Evolutionary conservation across 2,888 invertebrate species (phyloP), one percentile per base, ranked within the genome.

Genomic region (Mechanitis messenoides): DNA sequence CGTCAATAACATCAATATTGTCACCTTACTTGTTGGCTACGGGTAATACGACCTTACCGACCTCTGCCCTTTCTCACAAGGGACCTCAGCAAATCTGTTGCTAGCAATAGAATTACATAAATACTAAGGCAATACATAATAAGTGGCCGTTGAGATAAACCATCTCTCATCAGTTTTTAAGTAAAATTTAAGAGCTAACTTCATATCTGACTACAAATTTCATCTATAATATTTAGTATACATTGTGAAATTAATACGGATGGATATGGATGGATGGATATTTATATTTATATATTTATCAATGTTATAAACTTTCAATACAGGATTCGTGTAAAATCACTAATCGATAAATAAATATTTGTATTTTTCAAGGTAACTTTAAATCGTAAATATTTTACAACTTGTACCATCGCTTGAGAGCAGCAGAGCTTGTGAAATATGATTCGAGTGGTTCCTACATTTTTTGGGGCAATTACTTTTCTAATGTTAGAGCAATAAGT

Each of bases 181-280:
- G 70, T 74, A 74, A 75, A 75, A 74, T 68, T 69, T 58, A 71
- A 75, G 72, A 75, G 74, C 74, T 75, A 69, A 73, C 71, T 79
- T 83, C 79, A 81, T 74, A 75, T 78, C 73, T 81, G 76, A 77
- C 73, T 81, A 81, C 75, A 72, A 74, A 68, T 76, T 69, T 63
- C 62, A 62, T 66, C 62, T 57, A 58, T 56, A 57, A 50, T 20
- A 33, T 59, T 33, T 65, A 70, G 67, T 65, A 20, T 58, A 71
- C 71, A 69, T 61, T 3, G 71, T 53, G 61, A 64, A 66, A 58
- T 65, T 1, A 5, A 35, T 3, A 5, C 35, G 35, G 5, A 35
- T 5, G 5, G n/a, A n/a, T n/a, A n/a, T n/a, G 20, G 20, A 20
- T 20, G 20, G 20, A 20, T 20, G 20, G 20, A 20, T 20, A 20